Base-by-base conservation (phyloP, 2,888 invertebrate species). In the Agrilus cyanescens region DNA sequence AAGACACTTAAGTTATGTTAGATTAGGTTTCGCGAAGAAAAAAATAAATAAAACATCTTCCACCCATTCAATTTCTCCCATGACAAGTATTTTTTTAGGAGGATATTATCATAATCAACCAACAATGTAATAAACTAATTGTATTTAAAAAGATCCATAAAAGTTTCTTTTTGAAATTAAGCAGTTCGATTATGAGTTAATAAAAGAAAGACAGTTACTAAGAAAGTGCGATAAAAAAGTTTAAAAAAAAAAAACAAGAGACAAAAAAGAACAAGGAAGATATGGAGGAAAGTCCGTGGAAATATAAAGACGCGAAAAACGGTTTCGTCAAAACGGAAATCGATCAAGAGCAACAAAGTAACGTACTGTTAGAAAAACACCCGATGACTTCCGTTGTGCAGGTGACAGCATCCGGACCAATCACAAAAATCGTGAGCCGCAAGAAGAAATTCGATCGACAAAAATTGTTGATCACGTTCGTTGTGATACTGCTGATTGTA, bases 371-470 rank as follows among this genome's bases (percentile, higher is more conserved):
- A 25, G 52, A 50, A 33, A 42, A 53, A 10, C 49, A 45, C 12
- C 50, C 55, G 6, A 57, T 58, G 13, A 50, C 58, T 10, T 60
- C 63, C 4, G 58, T 63, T 12, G 63, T 66, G n/a, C 64, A 65
- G 51, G 59, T 65, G 39, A 55, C 63, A 38, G 57, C 59, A 34
- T 53, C 54, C 45, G 61, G 62, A 39, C 59, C 63, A 18, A 61
- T 59, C 51, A 65, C 65, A 10, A 58, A 59, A 54, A 60, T 65
- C 31, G 50, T 61, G 40, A 59, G 60, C 5, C 48, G 52, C 40
- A 49, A 53, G 43, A 38, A 50, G 50, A 53, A 46, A 51, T 51
- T 44, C 53, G 32, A 41, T 2, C 44, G 47, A 38, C 25, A 8
- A 25, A 56, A 47, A 4, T 25, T 25, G 10, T 25, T 25, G 25